These are phyloP conservation scores for Itoplectis maculator DNA, from an alignment of 2,888 invertebrate genomes.

Conservation along the genomic window DNA sequence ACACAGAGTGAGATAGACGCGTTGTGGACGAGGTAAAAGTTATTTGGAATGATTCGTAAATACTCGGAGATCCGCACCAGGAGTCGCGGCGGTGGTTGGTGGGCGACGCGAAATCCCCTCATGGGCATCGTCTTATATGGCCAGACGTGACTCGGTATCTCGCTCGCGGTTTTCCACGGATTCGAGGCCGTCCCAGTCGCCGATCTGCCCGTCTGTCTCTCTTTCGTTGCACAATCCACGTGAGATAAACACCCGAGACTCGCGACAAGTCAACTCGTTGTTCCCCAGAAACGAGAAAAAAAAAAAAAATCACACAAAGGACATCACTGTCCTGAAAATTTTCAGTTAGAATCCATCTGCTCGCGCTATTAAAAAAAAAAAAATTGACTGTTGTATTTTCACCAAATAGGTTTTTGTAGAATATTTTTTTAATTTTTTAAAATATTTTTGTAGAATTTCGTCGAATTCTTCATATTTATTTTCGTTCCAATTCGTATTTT, in stretches of 20 bases:
- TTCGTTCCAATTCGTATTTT: neutral
- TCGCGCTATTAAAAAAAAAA: too few relatives aligned
- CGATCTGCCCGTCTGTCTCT: conserved; percentile 7
- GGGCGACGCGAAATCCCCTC: conserved; percentile 77
- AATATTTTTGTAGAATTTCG: neutral
- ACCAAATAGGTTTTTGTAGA: neutral
- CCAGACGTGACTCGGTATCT: conserved; percentile 73
- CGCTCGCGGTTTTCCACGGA: conserved; percentile 63
- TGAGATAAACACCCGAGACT: conserved; percentile 43
- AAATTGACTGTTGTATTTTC: too few relatives aligned
- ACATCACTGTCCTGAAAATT: too few relatives aligned
- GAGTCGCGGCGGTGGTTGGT: conserved; percentile 61
- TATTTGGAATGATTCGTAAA: conserved; percentile 62
- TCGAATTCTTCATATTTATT: neutral
- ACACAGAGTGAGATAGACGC: too few relatives aligned
- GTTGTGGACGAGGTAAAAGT: conserved; percentile 22
- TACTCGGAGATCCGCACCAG: conserved; percentile 39
- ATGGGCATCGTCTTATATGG: conserved; percentile 80
- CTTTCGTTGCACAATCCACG: conserved; percentile 72
- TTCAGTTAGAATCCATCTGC: neutral
- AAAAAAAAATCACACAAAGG: neutral
- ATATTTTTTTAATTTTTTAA: neutral
- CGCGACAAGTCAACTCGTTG: conserved; percentile 24
- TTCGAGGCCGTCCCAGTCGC: conserved; percentile 71
- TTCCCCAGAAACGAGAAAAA: neutral